Evolutionary conservation across 2,888 invertebrate genomes (phyloP), one percentile per base, ranked within the genome.

Genomic region (Hirtodrosophila trivittata): DNA sequence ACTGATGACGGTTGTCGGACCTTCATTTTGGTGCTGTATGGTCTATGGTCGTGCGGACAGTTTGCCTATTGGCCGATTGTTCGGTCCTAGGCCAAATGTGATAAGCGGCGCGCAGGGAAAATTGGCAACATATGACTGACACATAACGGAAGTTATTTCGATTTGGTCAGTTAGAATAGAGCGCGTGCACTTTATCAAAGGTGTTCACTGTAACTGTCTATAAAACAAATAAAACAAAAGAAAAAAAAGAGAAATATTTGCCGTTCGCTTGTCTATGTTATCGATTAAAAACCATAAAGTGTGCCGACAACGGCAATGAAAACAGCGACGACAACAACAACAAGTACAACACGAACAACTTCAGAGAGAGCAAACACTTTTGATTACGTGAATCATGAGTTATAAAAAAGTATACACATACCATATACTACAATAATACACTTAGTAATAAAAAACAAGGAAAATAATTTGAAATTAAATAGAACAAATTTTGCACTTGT

Each of bases 311-410:
- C 21, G 21, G 18, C 43, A 52, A 62, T 50, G 51, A 18, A 14
- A 28, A 14, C 6, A 30, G 25, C 16, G 28, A 42, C 28, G 13
- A 42, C n/a, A 43, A 42, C 47, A 49, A 32, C 46, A 66, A 54
- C 52, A 25, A 28, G 30, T 50, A 43, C 16, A n/a, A n/a, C n/a
- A n/a, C n/a, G n/a, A 30, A 50, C 49, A 38, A 42, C 28, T 32
- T 33, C 26, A 10, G 30, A 10, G 33, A 55, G 43, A 57, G 45
- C 55, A 81, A 59, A 73, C 35, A 57, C 33, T 51, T 45, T 51
- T 66, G 83, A 83, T 81, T 83, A 86, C 81, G 86, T 83, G 77
- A 70, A 37, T 52, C 37, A 62, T 78, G 66, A 74, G 60, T 67
- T 56, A 72, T 84, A 72, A 45, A 60, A 42, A 26, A 32, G 12